Percentiles rank a stretch among this genome's conserved stretches.
Evolutionary conservation across 1,140 invertebrate genomes (phyloP).

Genomic region (Coenobita brevimanus): DNA sequence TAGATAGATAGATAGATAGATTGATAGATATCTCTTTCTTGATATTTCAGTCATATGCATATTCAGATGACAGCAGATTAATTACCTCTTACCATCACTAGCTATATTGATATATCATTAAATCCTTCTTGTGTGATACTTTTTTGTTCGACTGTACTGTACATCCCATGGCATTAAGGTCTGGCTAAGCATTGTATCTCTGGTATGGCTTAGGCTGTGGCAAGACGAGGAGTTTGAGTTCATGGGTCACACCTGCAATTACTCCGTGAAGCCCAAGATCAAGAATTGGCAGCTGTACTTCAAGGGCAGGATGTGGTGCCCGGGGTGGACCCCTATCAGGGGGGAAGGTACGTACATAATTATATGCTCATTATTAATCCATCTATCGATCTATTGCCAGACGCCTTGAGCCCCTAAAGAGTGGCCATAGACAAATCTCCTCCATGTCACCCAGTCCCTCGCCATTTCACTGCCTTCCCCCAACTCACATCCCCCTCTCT

Average conservation of each 20-base stretch:
- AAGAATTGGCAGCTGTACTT: slow-evolving; percentile 1
- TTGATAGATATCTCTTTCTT: no score
- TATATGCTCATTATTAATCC: neutral
- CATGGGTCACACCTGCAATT: slow-evolving; percentile 20
- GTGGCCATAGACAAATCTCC: no score
- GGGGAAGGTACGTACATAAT: slow-evolving; percentile 10
- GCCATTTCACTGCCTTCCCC: no score
- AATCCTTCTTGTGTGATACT: no score
- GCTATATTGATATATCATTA: neutral
- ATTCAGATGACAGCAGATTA: no score
- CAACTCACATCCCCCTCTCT: no score
- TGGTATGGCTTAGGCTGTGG: neutral
- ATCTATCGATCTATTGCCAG: no score
- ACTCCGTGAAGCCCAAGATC: neutral
- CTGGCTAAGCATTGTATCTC: neutral
- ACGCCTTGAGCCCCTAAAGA: no score
- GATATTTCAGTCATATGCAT: no score
- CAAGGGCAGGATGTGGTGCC: slow-evolving; percentile 20
- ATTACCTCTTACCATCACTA: no score
- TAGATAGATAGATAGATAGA: no score
- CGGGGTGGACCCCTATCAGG: slow-evolving; percentile 29
- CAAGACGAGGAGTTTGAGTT: neutral
- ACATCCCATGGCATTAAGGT: neutral
- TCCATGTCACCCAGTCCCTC: no score
- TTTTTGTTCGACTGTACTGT: neutral